phyloP scores from a whole-genome alignment of 1,140 invertebrate genomes.

The Temnothorax curvispinosus region DNA sequence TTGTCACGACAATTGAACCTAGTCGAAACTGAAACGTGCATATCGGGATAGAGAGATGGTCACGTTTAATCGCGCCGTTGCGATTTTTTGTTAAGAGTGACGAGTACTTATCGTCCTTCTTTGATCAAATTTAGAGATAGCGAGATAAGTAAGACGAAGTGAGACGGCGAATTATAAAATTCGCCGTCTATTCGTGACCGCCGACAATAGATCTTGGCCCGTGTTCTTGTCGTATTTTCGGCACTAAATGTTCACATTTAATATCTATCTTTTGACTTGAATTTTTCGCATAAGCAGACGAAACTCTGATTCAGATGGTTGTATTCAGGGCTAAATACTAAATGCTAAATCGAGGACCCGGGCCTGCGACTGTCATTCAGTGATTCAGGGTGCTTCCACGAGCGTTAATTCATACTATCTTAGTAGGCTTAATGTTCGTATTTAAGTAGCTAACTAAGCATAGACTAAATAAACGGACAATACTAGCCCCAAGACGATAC shows the following conservation, averaged over 20 bases:
- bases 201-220: slow-evolving; percentile 46
- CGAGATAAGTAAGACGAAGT: neutral
- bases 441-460: slow-evolving; percentile 48
- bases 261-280: neutral
- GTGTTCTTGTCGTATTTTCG: slow-evolving; percentile 1
- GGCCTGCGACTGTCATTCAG: slow-evolving; percentile 69
- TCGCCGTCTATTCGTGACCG: slow-evolving; percentile 37
- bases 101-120: slow-evolving; percentile 12
- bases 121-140: slow-evolving; percentile 31
- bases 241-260: neutral
- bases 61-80: neutral
- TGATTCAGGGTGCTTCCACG: slow-evolving; percentile 84
- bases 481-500: slow-evolving; percentile 71
- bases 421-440: slow-evolving; percentile 44
- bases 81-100: slow-evolving; percentile 35
- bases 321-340: neutral
- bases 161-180: slow-evolving; percentile 30
- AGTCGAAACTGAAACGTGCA: slow-evolving; percentile 78
- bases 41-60: slow-evolving; percentile 39
- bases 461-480: slow-evolving; percentile 74
- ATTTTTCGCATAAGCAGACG: slow-evolving; percentile 11
- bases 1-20: slow-evolving; percentile 78
- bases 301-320: neutral
- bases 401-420: slow-evolving; percentile 71
- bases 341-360: neutral